These are phyloP conservation scores for Nothura maculosa DNA, from an alignment of 2,797 vertebrate genomes.

Conservation along the genomic window DNA sequence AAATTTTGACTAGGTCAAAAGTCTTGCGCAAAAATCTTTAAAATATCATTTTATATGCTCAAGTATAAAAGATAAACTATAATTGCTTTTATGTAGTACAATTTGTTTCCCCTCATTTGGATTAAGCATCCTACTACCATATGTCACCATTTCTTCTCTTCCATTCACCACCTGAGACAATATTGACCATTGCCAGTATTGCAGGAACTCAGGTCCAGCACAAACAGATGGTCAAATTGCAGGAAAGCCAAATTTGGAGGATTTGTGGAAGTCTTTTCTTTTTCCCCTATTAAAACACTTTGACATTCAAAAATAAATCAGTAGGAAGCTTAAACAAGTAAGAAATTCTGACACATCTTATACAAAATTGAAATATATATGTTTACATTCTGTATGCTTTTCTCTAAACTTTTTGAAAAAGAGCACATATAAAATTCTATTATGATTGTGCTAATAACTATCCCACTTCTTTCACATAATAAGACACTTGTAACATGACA, in stretches of 20 bases:
- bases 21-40: not conserved
- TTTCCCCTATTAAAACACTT: not conserved
- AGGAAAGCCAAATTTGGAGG: conserved; percentile 56
- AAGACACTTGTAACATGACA: not conserved
- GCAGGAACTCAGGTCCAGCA: conserved; percentile 50
- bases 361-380: not conserved
- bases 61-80: conserved; percentile 37
- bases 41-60: conserved; percentile 8
- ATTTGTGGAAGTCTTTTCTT: not conserved
- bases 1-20: not conserved
- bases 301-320: conserved; percentile 36
- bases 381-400: not conserved
- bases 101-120: conserved; percentile 23
- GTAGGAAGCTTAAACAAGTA: not conserved
- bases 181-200: conserved; percentile 58
- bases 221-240: conserved; percentile 74
- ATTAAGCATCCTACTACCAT: conserved; percentile 67
- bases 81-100: conserved; percentile 60
- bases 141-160: conserved; percentile 68
- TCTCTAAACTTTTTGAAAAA: not conserved
- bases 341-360: not conserved
- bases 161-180: conserved; percentile 77
- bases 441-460: not conserved
- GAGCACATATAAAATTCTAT: not conserved
- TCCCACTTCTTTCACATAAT: not conserved